Evolutionary conservation across 2,797 vertebrate species (phyloP).

Genomic region (Morelia viridis): DNA sequence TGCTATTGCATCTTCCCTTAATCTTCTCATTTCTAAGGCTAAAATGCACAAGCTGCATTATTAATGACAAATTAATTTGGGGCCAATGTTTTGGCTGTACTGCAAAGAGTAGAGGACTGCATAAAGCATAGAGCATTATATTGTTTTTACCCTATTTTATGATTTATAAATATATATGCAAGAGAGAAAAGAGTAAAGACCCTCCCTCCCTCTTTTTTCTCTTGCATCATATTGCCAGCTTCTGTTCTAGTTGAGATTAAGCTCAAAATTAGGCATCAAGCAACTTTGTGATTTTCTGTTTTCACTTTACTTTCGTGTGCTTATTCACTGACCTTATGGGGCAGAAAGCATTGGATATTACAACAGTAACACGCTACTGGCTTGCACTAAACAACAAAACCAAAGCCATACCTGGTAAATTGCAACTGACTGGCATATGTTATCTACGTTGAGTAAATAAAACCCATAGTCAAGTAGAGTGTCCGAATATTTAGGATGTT

Average conservation of each 20-base stretch:
- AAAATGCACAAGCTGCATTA: not conserved
- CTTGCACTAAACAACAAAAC: not conserved
- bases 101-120: not conserved
- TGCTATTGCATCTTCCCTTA: too few relatives aligned
- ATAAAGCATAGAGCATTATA: not conserved
- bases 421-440: slow-evolving; percentile 98
- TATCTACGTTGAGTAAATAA: slow-evolving; percentile 99
- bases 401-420: slow-evolving; percentile 91
- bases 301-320: not conserved
- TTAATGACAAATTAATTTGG: not conserved
- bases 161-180: not conserved
- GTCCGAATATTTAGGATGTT: slow-evolving; percentile 98
- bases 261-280: not conserved
- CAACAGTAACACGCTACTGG: not conserved
- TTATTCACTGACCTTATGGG: not conserved
- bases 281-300: too few relatives aligned
- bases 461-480: slow-evolving; percentile 98
- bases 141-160: not conserved
- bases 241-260: not conserved
- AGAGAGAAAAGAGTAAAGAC: too few relatives aligned
- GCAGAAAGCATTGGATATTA: not conserved
- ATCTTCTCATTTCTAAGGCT: too few relatives aligned
- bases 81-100: not conserved
- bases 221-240: not conserved
- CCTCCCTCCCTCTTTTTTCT: not conserved